Conservation (phyloP, 2,113 vertebrate genomes). For the Neopipo cinnamomea region DNA sequence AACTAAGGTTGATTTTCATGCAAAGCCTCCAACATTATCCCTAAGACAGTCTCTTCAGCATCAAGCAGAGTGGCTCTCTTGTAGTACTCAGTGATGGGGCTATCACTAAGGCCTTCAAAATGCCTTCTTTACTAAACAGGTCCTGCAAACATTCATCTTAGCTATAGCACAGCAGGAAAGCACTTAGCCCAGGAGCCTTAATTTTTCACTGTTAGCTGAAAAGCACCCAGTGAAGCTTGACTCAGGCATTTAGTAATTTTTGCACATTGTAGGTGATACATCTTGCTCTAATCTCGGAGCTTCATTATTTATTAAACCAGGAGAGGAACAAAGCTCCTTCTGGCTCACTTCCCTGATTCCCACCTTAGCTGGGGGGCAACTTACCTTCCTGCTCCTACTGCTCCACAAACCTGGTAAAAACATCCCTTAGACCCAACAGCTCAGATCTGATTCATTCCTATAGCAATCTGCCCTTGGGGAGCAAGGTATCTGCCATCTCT, state of each 20-base stretch:
- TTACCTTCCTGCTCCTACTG: neutral
- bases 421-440: neutral
- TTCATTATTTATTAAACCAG: neutral
- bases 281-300: neutral
- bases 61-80: rapidly evolving
- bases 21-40: neutral
- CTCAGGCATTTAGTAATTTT: neutral
- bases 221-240: neutral
- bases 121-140: neutral
- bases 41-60: neutral
- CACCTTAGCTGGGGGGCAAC: neutral
- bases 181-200: neutral
- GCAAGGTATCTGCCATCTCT: neutral
- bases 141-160: neutral
- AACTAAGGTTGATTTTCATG: neutral
- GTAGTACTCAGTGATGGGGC: neutral
- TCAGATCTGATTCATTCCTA: neutral
- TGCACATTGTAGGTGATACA: neutral
- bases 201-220: neutral
- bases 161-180: neutral
- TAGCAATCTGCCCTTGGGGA: neutral
- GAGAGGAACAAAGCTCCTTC: neutral
- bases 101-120: neutral
- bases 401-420: neutral
- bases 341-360: neutral